Evolutionary conservation across 2,888 invertebrate genomes (phyloP).

Genomic region (Trichogramma dendrolimi): DNA sequence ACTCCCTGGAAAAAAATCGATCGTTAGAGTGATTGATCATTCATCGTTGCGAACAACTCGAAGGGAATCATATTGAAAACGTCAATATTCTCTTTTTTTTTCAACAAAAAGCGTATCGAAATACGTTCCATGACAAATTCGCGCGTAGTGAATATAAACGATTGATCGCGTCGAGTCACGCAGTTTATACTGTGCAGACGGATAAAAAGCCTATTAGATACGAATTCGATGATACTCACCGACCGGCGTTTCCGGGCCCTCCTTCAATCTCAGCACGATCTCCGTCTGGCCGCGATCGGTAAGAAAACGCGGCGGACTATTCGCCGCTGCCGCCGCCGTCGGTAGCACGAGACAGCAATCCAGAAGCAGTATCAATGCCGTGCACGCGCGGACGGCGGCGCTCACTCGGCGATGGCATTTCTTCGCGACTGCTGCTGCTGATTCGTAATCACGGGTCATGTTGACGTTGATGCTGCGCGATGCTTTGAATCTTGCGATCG

Average conservation of each 20-base stretch:
- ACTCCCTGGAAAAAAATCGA: conserved; percentile 59
- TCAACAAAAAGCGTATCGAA: no score
- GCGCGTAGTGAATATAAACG: background rate
- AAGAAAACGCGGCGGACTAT: conserved; percentile 82
- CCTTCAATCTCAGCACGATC: conserved; percentile 84
- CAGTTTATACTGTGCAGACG: background rate
- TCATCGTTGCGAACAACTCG: no score
- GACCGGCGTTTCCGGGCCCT: conserved; percentile 79
- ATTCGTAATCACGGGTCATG: no score
- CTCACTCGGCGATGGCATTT: background rate
- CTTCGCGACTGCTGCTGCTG: background rate
- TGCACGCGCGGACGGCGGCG: no score
- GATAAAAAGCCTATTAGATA: background rate
- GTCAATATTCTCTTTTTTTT: no score
- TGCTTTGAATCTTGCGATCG: no score
- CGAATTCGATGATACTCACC: conserved; percentile 59
- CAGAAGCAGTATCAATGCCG: background rate
- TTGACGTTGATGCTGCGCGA: no score
- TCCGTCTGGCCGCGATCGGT: conserved; percentile 74
- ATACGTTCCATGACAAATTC: no score
- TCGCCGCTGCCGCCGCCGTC: conserved; percentile 51
- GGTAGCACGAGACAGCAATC: background rate
- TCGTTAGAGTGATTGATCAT: background rate
- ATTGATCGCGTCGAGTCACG: conserved; percentile 1
- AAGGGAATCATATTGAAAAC: no score